Evolutionary conservation across 2,113 vertebrate species (phyloP).

Genomic region (Okapia johnstoni): DNA sequence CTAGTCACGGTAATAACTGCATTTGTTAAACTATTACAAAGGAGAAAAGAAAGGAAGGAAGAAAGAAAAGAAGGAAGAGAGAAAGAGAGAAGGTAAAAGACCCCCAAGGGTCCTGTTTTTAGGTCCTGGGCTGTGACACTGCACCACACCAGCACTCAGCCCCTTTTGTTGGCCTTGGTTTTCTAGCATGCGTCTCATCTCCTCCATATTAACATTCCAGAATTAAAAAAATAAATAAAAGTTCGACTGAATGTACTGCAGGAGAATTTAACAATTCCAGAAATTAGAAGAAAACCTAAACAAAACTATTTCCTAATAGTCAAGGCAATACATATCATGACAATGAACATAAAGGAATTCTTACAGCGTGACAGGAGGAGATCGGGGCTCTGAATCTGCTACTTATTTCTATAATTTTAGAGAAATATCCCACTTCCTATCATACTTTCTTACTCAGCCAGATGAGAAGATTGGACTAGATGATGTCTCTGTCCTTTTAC

Average conservation of each 20-base stretch:
- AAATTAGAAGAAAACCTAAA: background rate
- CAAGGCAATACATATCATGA: background rate
- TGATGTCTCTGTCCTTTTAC: background rate
- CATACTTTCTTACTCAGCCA: background rate
- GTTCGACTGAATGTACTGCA: background rate
- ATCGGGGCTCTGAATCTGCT: background rate
- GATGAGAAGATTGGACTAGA: background rate
- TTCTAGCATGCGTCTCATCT: background rate
- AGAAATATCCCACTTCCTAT: background rate
- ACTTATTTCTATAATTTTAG: background rate
- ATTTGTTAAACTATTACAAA: background rate
- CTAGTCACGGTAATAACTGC: background rate
- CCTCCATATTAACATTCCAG: background rate
- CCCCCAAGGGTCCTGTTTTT: accelerated
- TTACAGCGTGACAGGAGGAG: background rate
- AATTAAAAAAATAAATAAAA: background rate
- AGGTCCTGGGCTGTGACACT: accelerated
- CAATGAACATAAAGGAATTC: background rate
- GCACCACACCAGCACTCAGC: background rate
- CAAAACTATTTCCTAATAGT: background rate
- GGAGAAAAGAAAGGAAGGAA: background rate
- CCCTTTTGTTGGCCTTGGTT: background rate
- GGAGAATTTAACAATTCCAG: background rate
- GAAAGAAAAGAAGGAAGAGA: background rate
- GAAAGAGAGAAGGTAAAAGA: background rate